Conservation (phyloP, 2,888 invertebrate species). For the Chymomyza caudatula region DNA sequence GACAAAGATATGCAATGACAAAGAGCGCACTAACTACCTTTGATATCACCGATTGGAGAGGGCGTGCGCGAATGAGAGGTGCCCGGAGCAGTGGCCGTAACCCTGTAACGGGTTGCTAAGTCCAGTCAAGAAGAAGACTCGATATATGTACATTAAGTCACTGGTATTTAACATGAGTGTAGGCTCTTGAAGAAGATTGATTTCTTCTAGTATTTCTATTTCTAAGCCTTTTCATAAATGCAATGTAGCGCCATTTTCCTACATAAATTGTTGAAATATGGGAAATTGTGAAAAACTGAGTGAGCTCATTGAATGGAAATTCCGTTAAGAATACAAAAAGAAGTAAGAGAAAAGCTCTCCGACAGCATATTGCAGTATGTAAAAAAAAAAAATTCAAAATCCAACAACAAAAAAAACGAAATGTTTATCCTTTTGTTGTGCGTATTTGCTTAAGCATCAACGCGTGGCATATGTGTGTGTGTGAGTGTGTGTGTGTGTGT, state of each 20-base stretch:
- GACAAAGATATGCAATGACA: too few species aligned
- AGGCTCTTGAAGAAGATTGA: too few species aligned
- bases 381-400: conserved; percentile 20
- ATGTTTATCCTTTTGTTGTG: background rate
- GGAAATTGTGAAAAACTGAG: background rate
- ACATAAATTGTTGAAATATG: background rate
- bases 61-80: too few species aligned
- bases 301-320: conserved; percentile 28
- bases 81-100: too few species aligned
- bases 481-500: conserved; percentile 22
- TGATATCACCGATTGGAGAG: too few species aligned
- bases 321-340: conserved; percentile 26
- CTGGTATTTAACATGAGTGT: too few species aligned
- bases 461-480: background rate
- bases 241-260: background rate
- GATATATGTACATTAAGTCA: too few species aligned
- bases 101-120: too few species aligned
- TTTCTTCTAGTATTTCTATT: too few species aligned
- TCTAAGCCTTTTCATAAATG: background rate
- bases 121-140: too few species aligned
- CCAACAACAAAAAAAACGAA: background rate
- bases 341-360: conserved; percentile 29
- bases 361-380: conserved; percentile 44
- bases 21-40: too few species aligned
- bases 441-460: conserved; percentile 37